phyloP scores from a whole-genome alignment of 2,888 invertebrate species.

The Coleophora flavipennella region DNA sequence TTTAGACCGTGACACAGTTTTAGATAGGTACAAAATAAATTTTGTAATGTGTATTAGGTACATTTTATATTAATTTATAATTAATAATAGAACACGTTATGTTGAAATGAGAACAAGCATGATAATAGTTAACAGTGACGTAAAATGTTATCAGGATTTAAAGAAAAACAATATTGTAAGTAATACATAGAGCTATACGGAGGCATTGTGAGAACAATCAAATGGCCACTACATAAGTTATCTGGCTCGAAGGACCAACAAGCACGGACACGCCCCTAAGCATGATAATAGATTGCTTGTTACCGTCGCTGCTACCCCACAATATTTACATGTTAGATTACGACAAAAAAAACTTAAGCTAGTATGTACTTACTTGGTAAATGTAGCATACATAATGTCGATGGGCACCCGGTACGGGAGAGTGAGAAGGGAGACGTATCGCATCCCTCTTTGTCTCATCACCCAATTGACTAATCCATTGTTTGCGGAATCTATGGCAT shows the following conservation, averaged over 20 bases:
- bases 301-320: too few relatives aligned
- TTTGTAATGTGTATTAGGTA: too few relatives aligned
- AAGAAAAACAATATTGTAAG: slow-evolving; percentile 1
- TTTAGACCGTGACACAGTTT: slow-evolving; percentile 18
- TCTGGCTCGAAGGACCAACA: too few relatives aligned
- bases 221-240: too few relatives aligned
- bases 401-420: slow-evolving; percentile 91
- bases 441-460: slow-evolving; percentile 86
- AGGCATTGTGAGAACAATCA: too few relatives aligned
- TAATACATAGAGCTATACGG: too few relatives aligned
- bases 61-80: slow-evolving; percentile 1
- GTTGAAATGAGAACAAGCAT: slow-evolving; percentile 16
- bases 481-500: slow-evolving; percentile 93
- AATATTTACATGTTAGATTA: too few relatives aligned
- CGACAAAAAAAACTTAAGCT: too few relatives aligned
- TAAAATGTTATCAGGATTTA: slow-evolving; percentile 9
- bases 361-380: slow-evolving; percentile 82
- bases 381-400: slow-evolving; percentile 89
- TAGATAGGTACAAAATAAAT: neutral
- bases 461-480: slow-evolving; percentile 93
- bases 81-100: slow-evolving; percentile 7
- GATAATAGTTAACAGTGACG: slow-evolving; percentile 17
- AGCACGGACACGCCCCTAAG: too few relatives aligned
- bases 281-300: too few relatives aligned
- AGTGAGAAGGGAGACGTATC: slow-evolving; percentile 83